Evolutionary conservation across 2,797 vertebrate species (phyloP).

Genomic region (Catostomus latipinnis): DNA sequence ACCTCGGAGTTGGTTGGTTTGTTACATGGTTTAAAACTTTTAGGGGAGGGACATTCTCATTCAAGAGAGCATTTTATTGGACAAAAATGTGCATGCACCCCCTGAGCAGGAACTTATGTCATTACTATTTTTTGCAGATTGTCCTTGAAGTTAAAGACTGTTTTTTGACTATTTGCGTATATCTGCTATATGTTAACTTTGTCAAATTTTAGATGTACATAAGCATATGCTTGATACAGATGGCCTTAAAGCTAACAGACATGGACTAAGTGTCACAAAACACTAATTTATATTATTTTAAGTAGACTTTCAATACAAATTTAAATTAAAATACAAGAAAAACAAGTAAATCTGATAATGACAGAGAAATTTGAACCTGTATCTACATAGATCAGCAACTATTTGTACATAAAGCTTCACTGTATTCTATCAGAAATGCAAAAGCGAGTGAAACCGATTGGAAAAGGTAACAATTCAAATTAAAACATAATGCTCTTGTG

Average conservation of each 20-base stretch:
- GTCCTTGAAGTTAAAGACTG: too few species aligned
- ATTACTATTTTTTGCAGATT: too few species aligned
- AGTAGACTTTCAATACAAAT: neutral
- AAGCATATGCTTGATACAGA: neutral
- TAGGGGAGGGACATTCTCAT: too few species aligned
- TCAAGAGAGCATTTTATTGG: too few species aligned
- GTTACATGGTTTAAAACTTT: too few species aligned
- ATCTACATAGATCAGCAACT: neutral
- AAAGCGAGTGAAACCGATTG: slow-evolving; percentile 55
- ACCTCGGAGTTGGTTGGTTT: too few species aligned
- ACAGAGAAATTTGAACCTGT: neutral
- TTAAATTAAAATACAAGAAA: slow-evolving; percentile 1
- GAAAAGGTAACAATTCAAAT: slow-evolving; percentile 63
- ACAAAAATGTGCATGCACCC: too few species aligned
- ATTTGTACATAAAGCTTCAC: slow-evolving; percentile 40
- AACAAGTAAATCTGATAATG: neutral
- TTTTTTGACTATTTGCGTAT: too few species aligned
- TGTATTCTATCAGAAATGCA: slow-evolving; percentile 60
- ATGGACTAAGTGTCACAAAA: neutral
- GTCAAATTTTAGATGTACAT: neutral
- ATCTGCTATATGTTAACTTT: too few species aligned
- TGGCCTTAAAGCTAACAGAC: neutral
- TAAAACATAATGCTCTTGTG: slow-evolving; percentile 17
- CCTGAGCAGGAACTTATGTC: too few species aligned
- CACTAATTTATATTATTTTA: neutral